These are phyloP conservation scores for Chalcis sispes DNA, from an alignment of 2,888 invertebrate species.

Conservation along the genomic window DNA sequence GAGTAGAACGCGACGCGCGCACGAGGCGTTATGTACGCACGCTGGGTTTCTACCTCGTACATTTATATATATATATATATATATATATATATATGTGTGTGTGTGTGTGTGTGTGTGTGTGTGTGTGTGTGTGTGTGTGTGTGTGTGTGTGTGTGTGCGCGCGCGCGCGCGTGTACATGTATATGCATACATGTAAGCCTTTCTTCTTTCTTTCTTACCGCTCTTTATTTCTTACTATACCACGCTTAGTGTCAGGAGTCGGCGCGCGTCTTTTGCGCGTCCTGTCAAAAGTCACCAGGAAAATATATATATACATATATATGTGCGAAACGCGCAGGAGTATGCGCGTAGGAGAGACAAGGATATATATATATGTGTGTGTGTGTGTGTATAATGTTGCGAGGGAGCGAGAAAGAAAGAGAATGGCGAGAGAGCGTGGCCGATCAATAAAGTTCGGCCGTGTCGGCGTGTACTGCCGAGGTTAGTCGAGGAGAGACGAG, in stretches of 20 bases:
- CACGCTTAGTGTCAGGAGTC: not conserved
- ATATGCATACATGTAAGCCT: not conserved
- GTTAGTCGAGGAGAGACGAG: too few relatives aligned
- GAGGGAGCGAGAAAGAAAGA: constrained; percentile 7
- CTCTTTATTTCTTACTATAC: too few relatives aligned
- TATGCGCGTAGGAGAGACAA: not conserved
- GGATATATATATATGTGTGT: not conserved
- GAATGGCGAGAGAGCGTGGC: constrained; percentile 12
- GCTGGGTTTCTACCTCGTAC: too few relatives aligned
- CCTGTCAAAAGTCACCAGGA: not conserved
- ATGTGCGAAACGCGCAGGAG: too few relatives aligned
- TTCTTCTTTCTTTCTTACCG: not conserved
- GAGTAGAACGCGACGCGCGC: not conserved
- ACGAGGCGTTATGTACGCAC: too few relatives aligned
- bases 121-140: too few relatives aligned
- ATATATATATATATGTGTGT: too few relatives aligned
- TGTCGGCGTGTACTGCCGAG: constrained; percentile 21
- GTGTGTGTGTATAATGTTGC: not conserved
- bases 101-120: too few relatives aligned
- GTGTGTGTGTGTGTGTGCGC: too few relatives aligned
- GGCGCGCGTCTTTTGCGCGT: not conserved
- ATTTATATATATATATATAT: too few relatives aligned
- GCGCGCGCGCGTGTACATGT: too few relatives aligned
- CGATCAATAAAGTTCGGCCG: constrained; percentile 56
- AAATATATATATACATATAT: not conserved